Evolutionary conservation across 2,888 invertebrate species (phyloP).

Genomic region (Pachydiplax longipennis): DNA sequence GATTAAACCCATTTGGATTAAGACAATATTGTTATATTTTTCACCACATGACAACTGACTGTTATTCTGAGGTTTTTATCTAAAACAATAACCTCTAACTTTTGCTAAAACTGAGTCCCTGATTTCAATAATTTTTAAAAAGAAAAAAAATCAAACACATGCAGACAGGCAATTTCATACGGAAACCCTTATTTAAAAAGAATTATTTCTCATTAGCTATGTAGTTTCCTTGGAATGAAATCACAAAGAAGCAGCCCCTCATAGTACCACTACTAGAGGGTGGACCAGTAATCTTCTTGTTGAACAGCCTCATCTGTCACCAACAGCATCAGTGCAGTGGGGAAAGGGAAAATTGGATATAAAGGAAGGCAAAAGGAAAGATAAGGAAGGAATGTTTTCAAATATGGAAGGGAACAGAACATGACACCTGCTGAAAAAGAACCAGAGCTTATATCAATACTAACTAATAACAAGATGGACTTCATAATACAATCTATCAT

Average conservation of each 20-base stretch:
- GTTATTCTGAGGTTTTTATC: not conserved
- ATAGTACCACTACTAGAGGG: constrained; percentile 26
- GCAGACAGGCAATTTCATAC: not conserved
- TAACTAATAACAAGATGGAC: not conserved
- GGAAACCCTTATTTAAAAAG: constrained; percentile 15
- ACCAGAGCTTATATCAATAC: constrained; percentile 13
- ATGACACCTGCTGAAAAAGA: constrained; percentile 43
- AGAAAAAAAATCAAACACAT: constrained; percentile 20
- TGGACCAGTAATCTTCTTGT: not conserved
- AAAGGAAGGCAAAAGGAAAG: not conserved
- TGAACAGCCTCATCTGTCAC: not conserved
- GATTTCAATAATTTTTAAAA: not conserved
- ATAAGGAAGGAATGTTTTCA: not conserved
- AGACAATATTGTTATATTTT: not conserved
- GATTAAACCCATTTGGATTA: not conserved
- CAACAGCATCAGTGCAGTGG: constrained; percentile 12
- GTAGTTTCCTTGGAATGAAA: not conserved
- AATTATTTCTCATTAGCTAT: not conserved
- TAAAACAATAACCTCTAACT: not conserved
- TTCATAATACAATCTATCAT: not conserved
- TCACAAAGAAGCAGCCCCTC: constrained; percentile 18
- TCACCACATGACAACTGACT: not conserved
- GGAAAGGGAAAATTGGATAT: not conserved
- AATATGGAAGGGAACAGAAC: not conserved
- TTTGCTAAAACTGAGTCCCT: not conserved